phyloP scores from a whole-genome alignment of 2,888 invertebrate genomes.

The Nephrotoma appendiculata region DNA sequence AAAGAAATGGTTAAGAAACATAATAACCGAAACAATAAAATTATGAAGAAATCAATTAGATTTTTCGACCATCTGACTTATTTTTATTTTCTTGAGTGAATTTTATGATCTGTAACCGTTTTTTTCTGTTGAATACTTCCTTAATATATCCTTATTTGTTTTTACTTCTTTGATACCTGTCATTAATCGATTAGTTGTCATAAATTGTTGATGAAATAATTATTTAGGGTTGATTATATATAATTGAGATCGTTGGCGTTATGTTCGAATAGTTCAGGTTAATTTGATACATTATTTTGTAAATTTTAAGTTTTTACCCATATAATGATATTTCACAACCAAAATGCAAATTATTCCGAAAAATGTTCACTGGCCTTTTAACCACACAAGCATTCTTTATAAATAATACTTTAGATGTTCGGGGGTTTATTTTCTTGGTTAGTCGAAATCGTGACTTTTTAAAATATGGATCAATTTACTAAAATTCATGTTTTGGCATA shows the following conservation, averaged over 20 bases:
- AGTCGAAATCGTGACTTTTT: too few relatives aligned
- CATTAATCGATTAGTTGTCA: not conserved
- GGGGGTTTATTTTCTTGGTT: too few relatives aligned
- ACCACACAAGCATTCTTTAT: too few relatives aligned
- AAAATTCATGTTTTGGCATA: too few relatives aligned
- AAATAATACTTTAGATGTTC: too few relatives aligned
- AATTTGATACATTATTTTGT: too few relatives aligned
- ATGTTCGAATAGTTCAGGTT: not conserved
- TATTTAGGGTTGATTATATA: not conserved
- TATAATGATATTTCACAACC: too few relatives aligned
- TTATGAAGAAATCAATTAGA: not conserved
- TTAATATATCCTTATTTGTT: not conserved
- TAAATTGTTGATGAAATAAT: not conserved
- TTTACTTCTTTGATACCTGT: not conserved
- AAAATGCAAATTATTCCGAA: too few relatives aligned
- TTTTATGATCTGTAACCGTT: not conserved
- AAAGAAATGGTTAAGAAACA: not conserved
- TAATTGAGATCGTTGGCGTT: not conserved
- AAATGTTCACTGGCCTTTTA: too few relatives aligned
- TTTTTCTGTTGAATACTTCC: not conserved
- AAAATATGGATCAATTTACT: too few relatives aligned
- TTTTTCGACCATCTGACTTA: not conserved
- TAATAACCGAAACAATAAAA: not conserved
- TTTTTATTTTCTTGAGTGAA: not conserved
- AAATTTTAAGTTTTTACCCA: too few relatives aligned